These are phyloP conservation scores for Setipinna tenuifilis DNA, from an alignment of 2,797 vertebrate genomes.

Conservation along the genomic window DNA sequence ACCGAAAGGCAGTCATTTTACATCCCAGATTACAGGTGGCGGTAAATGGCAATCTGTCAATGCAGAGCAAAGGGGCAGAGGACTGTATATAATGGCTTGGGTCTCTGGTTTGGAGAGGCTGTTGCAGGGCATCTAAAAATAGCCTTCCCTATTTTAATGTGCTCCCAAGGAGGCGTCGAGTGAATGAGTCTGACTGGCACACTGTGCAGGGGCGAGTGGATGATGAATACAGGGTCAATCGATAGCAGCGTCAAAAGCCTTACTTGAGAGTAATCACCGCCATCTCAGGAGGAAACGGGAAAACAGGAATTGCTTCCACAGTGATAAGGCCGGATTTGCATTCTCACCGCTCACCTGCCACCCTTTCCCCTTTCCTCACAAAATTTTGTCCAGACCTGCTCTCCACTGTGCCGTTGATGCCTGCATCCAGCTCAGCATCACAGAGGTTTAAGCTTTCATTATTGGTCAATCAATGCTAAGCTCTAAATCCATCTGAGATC, in stretches of 20 bases:
- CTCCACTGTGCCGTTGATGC: no score
- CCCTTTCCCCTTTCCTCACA: no score
- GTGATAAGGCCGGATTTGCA: conserved; percentile 36
- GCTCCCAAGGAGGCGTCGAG: background rate
- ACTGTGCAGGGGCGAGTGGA: conserved; percentile 31
- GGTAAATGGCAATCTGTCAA: background rate
- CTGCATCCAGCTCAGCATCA: background rate
- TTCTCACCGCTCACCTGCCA: background rate
- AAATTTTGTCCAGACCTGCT: no score
- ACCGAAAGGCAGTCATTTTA: background rate
- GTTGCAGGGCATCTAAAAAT: conserved; percentile 52
- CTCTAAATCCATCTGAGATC: background rate
- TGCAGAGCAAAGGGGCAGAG: background rate
- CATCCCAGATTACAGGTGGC: background rate
- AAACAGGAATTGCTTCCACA: conserved; percentile 53
- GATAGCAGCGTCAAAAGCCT: conserved; percentile 60
- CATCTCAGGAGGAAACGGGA: conserved; percentile 38
- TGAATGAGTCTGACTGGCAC: no score
- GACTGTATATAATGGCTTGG: background rate
- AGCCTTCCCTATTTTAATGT: conserved; percentile 27
- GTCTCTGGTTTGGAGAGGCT: background rate
- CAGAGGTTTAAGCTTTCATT: background rate
- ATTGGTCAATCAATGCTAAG: background rate
- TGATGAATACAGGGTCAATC: conserved; percentile 63
- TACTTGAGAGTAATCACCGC: conserved; percentile 60